Base-by-base conservation (phyloP, 2,113 vertebrate species). In the Oncorhynchus kisutch region DNA sequence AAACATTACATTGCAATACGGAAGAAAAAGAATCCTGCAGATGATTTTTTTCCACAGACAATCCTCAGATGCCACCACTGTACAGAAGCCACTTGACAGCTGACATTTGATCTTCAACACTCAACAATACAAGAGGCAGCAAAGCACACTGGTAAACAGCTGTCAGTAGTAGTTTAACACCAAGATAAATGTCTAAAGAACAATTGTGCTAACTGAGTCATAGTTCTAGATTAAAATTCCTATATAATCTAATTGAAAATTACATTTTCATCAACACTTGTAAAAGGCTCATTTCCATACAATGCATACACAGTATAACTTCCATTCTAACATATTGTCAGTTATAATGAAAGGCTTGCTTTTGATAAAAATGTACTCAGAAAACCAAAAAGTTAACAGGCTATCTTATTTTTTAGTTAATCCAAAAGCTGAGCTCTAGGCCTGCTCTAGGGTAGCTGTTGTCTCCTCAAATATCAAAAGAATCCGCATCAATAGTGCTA, bases 71-170 rank as follows among this genome's bases (percentile, higher is more conserved):
- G 88, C 89, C 88, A 91, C 85, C 88, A 89, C 82, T 83, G 81
- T 85, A 92, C 91, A 93, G 89, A 93, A 94, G 92, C 90, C 92
- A 93, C 90, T 90, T 87, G 81, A 92, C 89, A 89, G 71, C 83
- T 87, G 89, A 88, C 87, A 87, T 82, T 92, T 90, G 72, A 87
- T 88, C 78, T 90, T 85, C 77, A 91, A 88, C 85, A 91, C 84
- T 89, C 75, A 90, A 87, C 85, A 90, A 86, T 84, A 89, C 85
- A 85, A 88, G 80, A 86, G 88, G 88, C 88, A 91, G 87, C 81
- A 78, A 89, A 91, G 86, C 80, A 78, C 82, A 91, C 84, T 88
- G 89, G 88, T 88, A 89, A 86, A 91, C 81, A 88, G 87, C 85
- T 82, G 85, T 89, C 85, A 85, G 87, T 54, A 80, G 89, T 86